A percentile compares a stretch with the other conserved stretches of the same genome.
Evolutionary conservation across 2,797 vertebrate species (phyloP).

Genomic region (Psittacula echo): DNA sequence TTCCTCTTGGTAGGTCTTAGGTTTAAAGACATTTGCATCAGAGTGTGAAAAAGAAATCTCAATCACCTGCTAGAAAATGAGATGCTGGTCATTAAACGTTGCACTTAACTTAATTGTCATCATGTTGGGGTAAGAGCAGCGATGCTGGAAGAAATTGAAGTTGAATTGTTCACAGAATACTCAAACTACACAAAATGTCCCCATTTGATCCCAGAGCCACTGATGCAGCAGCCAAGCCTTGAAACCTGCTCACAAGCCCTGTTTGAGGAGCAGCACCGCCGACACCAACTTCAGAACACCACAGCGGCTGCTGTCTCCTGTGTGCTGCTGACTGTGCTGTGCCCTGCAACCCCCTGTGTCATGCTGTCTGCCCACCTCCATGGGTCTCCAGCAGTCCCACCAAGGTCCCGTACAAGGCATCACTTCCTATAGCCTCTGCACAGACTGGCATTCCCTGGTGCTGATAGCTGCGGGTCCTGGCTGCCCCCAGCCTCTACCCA

Average conservation of each 20-base stretch:
- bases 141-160: neutral
- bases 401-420: neutral
- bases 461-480: neutral
- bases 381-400: neutral
- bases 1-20: neutral
- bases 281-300: neutral
- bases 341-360: neutral
- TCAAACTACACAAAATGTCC: neutral
- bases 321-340: fast-evolving
- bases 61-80: neutral
- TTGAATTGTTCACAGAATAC: neutral
- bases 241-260: neutral
- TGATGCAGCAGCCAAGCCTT: neutral
- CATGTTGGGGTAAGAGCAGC: neutral
- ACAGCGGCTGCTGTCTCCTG: neutral
- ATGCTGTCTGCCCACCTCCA: fast-evolving
- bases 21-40: neutral
- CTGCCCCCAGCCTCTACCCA: neutral
- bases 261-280: neutral
- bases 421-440: neutral
- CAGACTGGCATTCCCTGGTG: fast-evolving
- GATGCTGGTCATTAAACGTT: neutral
- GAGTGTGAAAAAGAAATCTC: neutral
- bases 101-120: neutral
- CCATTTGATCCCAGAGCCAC: neutral